A percentile compares a stretch with the other conserved stretches of the same genome.
Evolutionary conservation across 2,888 invertebrate genomes (phyloP).

Genomic region (Atethmia centrago): DNA sequence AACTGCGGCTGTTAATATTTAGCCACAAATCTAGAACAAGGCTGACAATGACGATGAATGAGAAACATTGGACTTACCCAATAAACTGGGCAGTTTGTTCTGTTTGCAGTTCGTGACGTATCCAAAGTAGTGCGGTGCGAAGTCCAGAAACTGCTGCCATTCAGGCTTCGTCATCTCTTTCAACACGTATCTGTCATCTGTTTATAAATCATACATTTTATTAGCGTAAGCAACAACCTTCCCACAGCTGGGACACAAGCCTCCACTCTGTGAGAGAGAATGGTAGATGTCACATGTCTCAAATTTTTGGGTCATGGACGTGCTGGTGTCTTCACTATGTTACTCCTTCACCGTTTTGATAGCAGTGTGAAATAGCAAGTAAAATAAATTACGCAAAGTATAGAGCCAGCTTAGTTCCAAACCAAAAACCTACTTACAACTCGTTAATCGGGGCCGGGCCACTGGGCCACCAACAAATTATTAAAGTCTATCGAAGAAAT

Average conservation of each 20-base stretch:
- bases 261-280: background rate
- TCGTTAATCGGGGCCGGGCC: no score
- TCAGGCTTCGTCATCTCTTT: slow-evolving; percentile 98
- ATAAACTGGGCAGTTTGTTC: slow-evolving; percentile 94
- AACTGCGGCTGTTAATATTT: no score
- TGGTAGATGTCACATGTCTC: no score
- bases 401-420: no score
- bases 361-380: no score
- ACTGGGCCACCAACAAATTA: no score
- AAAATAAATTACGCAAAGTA: no score
- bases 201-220: background rate
- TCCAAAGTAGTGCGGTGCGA: slow-evolving; percentile 98
- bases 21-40: background rate
- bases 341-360: no score
- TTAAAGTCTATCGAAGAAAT: no score
- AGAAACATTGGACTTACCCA: slow-evolving; percentile 88
- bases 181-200: slow-evolving; percentile 97
- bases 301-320: no score
- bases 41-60: background rate
- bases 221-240: background rate
- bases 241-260: background rate
- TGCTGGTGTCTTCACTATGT: no score
- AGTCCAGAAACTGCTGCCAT: slow-evolving; percentile 97
- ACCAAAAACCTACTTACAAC: no score
- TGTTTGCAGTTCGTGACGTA: slow-evolving; percentile 95